These are phyloP conservation scores for Platycheirus rosarum DNA, from an alignment of 2,888 invertebrate genomes.

Conservation along the genomic window DNA sequence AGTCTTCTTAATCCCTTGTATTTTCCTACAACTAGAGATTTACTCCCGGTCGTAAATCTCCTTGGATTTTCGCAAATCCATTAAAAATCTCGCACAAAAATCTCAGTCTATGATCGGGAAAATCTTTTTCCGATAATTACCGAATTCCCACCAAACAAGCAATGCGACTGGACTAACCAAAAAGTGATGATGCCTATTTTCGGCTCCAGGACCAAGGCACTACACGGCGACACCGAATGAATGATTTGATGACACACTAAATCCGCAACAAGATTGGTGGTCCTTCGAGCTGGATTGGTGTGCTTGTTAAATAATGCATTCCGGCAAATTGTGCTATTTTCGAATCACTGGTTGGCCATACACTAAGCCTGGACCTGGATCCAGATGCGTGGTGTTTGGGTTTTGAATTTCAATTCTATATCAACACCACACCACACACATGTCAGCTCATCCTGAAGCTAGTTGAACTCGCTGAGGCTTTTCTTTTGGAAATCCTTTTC, in stretches of 20 bases:
- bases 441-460: no score
- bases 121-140: constrained; percentile 25
- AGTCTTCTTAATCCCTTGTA: constrained; percentile 22
- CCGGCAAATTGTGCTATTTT: constrained; percentile 17
- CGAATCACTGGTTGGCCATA: background rate
- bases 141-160: background rate
- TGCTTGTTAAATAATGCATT: constrained; percentile 47
- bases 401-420: background rate
- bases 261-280: constrained; percentile 48
- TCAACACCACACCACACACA: no score
- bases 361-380: no score
- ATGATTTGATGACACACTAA: constrained; percentile 54
- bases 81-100: constrained; percentile 31
- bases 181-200: background rate
- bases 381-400: constrained; percentile 1
- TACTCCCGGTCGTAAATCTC: constrained; percentile 11
- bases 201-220: no score
- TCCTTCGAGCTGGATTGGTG: constrained; percentile 14
- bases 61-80: constrained; percentile 31
- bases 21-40: background rate
- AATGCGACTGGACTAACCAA: background rate
- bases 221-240: constrained; percentile 25
- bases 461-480: no score
- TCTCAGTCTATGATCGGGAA: constrained; percentile 35
- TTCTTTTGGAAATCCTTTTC: no score